Evolutionary conservation across 1,140 invertebrate species (phyloP), one percentile per base, ranked within the genome.

Genomic region (Doryteuthis pealeii): DNA sequence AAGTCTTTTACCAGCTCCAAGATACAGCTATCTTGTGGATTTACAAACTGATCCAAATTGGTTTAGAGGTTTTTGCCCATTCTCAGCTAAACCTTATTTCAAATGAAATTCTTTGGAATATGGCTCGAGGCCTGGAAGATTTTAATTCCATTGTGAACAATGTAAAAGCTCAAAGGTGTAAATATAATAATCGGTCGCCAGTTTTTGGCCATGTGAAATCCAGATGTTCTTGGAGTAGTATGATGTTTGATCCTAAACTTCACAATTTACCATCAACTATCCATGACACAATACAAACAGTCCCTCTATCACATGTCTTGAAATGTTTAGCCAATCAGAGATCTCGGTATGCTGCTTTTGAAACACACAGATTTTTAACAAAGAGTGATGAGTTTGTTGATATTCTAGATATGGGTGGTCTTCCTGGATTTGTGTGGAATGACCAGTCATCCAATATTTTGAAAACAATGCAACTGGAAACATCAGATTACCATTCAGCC

Each of bases 21-120:
- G 78, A 83, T 58, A 77, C 74, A 22, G 84, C 85, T 5, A 80
- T 88, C n/a, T 86, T 80, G 74, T 84, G 83, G 84, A 74, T 87
- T 65, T 82, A 85, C n/a, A 83, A 82, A 26, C 77, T 88, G 32
- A 84, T 87, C 1, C 70, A 82, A 12, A 81, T 87, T 45, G 87
- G 87, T 1, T 80, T 88, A 62, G 82, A 85, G 71, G 86, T 88
- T 22, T 85, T 87, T 74, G 85, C 85, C n/a, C 84, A 88, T 75
- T 82, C 83, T 62, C 82, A 84, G 66, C 66, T 84, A 14, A 80
- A 82, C 1, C 79, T 70, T 22, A 49, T 87, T 22, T 82, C 83
- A 2, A 82, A 85, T 28, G 84, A 86, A 76, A 76, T 84, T 35
- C 78, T 88, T 66, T 87, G 87, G 85, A 85, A 83, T 72, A 81